Evolutionary conservation across 2,113 vertebrate genomes (phyloP).

Genomic region (Prionailurus viverrinus): DNA sequence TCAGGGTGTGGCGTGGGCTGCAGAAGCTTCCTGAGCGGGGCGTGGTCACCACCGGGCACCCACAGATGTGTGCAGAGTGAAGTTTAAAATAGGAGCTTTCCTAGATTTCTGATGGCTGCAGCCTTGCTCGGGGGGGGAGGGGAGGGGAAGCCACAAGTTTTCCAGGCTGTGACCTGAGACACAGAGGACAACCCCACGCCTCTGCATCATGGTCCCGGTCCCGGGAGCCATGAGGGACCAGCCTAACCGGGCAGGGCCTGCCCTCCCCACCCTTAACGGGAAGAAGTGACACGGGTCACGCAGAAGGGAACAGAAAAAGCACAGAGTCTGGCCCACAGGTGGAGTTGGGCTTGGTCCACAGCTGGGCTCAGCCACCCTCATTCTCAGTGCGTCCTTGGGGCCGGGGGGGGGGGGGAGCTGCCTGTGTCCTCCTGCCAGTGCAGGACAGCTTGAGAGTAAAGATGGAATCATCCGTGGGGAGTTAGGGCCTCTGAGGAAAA

Average conservation of each 20-base stretch:
- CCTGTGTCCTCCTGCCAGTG: accelerated
- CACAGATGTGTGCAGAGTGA: neutral
- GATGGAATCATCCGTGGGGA: neutral
- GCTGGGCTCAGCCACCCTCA: accelerated
- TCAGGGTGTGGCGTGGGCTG: neutral
- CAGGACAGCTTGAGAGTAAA: neutral
- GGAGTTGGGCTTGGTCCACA: accelerated
- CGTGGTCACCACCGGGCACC: neutral
- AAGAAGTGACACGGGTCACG: accelerated
- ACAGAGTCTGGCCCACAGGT: too few species aligned
- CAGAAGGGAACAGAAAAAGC: accelerated
- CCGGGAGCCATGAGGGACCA: accelerated
- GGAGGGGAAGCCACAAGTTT: accelerated
- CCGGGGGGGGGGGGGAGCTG: accelerated
- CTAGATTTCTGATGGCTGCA: accelerated
- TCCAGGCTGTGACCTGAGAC: neutral
- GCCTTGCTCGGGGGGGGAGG: neutral
- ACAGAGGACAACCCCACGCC: accelerated
- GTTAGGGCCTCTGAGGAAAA: neutral
- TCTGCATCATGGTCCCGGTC: neutral
- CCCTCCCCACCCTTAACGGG: neutral
- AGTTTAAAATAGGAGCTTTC: neutral
- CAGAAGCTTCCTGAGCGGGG: neutral
- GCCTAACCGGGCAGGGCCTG: neutral
- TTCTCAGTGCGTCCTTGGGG: neutral